Base-by-base conservation (phyloP, 1,140 invertebrate genomes). In the Penaeus japonicus region DNA sequence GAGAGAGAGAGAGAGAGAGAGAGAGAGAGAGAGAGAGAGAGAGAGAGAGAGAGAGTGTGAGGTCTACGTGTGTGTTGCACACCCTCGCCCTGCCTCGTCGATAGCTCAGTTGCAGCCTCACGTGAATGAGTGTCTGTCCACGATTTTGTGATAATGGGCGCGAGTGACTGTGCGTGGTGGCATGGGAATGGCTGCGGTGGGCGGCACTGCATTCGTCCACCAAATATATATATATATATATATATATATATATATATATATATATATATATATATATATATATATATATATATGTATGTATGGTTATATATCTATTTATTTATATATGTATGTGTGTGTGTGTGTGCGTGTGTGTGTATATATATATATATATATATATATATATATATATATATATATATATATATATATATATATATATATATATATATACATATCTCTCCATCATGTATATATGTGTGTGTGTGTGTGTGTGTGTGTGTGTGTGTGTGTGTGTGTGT, bases 301-400 rank as follows among this genome's bases (percentile, higher is more conserved):
- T 65, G 7, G n/a, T 4, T 65, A 15, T 65, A 15, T 7, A 15
- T 65, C 4, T 65, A 15, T 65, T 4, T 65, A 18, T 65, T 4
- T 65, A 15, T 65, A 15, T 65, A 5, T 65, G 20, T 65, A 15
- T 65, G 7, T 65, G 20, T 65, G 17, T 65, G 17, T 65, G 3
- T 3, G 22, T 17, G 3, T 65, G 27, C 59, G 27, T 24, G 27
- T 24, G 27, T 24, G 27, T 15, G 27, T 15, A 65, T 65, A 65
- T 65, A 65, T 65, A 65, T 65, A 65, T 65, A 65, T 4, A 4
- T 4, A 65, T 65, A 65, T 65, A 65, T 65, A 65, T 65, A 65
- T 65, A 65, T 65, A 65, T 65, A 65, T 65, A 65, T 65, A 65
- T 65, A 65, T 65, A 65, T 65, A 65, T 65, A 65, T 65, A 65